Evolutionary conservation across 2,113 vertebrate genomes (phyloP).

Genomic region (Mus pahari): DNA sequence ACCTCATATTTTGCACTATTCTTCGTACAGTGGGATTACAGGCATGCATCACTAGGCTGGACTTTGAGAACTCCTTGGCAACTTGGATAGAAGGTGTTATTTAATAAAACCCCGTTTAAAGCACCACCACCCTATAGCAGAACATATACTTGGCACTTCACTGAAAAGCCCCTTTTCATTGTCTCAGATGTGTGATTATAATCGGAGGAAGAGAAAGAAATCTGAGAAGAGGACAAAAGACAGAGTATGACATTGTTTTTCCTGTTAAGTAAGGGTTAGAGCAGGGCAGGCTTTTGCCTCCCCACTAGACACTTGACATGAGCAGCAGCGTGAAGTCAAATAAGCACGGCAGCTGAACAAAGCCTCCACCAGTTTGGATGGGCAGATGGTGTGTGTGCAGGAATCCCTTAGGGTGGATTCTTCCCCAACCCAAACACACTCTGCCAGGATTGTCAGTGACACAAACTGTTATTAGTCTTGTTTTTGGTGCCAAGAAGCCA

Average conservation of each 20-base stretch:
- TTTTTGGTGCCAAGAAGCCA: constrained; percentile 1
- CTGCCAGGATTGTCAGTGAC: constrained; percentile 1
- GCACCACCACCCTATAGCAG: not conserved
- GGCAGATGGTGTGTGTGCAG: not conserved
- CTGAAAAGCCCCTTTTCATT: not conserved
- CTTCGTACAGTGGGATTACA: not conserved
- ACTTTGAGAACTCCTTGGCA: not conserved
- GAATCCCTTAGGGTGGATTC: not conserved
- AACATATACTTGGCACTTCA: not conserved
- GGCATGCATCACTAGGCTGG: not conserved
- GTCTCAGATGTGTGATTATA: not conserved
- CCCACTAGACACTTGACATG: not conserved
- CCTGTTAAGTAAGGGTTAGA: constrained; percentile 1
- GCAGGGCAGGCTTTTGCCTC: not conserved
- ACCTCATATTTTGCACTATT: not conserved
- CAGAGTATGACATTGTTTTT: not conserved
- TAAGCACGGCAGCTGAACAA: not conserved
- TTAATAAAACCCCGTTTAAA: constrained; percentile 16
- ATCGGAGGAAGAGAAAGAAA: not conserved
- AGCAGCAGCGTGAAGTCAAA: not conserved
- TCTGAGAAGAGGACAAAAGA: not conserved
- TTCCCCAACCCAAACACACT: not conserved
- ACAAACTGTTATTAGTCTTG: constrained; percentile 31
- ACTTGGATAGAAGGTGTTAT: not conserved
- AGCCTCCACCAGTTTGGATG: not conserved